Evolutionary conservation across 2,888 invertebrate species (phyloP).

Genomic region (Rotaria socialis): DNA sequence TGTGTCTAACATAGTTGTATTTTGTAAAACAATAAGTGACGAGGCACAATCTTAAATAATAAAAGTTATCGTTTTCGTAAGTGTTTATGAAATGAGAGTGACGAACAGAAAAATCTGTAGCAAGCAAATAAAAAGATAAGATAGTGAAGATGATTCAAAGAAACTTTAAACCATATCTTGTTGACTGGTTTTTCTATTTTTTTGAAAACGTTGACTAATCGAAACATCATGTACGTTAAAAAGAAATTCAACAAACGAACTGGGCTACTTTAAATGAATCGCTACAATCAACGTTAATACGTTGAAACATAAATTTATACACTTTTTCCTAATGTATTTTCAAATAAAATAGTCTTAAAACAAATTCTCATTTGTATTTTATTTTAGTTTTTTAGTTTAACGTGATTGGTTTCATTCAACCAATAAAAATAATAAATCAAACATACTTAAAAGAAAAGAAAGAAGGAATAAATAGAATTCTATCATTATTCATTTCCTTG

Average conservation of each 20-base stretch:
- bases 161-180: not conserved
- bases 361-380: too few relatives aligned
- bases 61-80: not conserved
- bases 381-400: too few relatives aligned
- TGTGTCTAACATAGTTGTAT: not conserved
- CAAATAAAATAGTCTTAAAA: too few relatives aligned
- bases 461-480: too few relatives aligned
- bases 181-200: not conserved
- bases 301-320: not conserved
- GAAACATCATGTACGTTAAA: too few relatives aligned
- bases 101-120: not conserved
- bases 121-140: not conserved
- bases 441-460: not conserved
- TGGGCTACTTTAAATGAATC: not conserved
- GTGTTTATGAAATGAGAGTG: not conserved
- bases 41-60: not conserved
- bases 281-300: not conserved
- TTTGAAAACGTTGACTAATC: not conserved
- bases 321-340: not conserved
- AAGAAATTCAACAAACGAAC: too few relatives aligned
- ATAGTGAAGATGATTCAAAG: constrained; percentile 4
- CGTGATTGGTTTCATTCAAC: not conserved
- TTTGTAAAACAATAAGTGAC: not conserved
- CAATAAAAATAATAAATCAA: not conserved
- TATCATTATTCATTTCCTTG: not conserved